Evolutionary conservation across 2,888 invertebrate genomes (phyloP).

Genomic region (Latheticus oryzae): DNA sequence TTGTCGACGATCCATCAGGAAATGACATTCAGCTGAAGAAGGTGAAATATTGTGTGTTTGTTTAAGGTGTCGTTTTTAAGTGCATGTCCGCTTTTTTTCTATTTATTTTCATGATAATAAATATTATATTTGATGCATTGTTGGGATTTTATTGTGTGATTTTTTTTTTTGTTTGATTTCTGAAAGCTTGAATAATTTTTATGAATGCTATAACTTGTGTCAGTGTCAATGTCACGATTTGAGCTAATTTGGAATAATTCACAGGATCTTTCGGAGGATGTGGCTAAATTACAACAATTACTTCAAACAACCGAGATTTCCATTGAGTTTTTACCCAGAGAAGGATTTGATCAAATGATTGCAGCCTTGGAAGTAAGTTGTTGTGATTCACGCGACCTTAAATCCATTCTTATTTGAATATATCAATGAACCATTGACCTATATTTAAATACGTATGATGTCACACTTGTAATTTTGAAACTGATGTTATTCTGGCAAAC

Average conservation of each 20-base stretch:
- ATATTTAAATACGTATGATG: too few species aligned
- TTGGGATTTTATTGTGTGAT: slow-evolving; percentile 10
- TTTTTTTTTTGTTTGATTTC: slow-evolving; percentile 21
- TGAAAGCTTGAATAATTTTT: slow-evolving; percentile 17
- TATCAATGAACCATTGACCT: too few species aligned
- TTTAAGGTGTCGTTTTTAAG: slow-evolving; percentile 56
- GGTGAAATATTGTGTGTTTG: slow-evolving; percentile 64
- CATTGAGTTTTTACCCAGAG: slow-evolving; percentile 76
- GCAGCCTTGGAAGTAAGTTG: slow-evolving; percentile 79
- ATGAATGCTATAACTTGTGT: slow-evolving; percentile 2
- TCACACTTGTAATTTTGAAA: too few species aligned
- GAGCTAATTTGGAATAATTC: slow-evolving; percentile 34
- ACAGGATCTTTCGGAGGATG: slow-evolving; percentile 68
- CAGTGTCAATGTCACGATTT: slow-evolving; percentile 7
- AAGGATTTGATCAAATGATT: slow-evolving; percentile 79
- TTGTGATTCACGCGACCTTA: too few species aligned
- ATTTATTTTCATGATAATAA: slow-evolving; percentile 42
- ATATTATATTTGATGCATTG: slow-evolving; percentile 27
- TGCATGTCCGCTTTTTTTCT: slow-evolving; percentile 51
- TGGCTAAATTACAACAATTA: slow-evolving; percentile 77
- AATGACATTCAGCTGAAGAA: slow-evolving; percentile 58
- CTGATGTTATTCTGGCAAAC: too few species aligned
- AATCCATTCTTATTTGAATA: too few species aligned
- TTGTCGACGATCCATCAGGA: slow-evolving; percentile 59
- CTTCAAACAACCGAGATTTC: slow-evolving; percentile 76